Conservation (phyloP, 1,140 invertebrate species). For the Bombus sylvicola region DNA sequence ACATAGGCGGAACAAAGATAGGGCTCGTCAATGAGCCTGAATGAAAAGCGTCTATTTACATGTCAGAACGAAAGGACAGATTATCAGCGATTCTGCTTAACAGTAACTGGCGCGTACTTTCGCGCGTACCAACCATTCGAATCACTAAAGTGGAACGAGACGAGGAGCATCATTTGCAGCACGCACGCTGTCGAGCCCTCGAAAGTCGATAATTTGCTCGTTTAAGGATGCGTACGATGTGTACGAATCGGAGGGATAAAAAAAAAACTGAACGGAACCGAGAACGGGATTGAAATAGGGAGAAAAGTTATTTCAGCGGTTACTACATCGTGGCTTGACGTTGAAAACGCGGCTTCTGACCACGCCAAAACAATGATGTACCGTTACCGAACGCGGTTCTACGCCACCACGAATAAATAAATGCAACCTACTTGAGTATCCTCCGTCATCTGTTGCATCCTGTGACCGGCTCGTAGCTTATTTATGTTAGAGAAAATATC, state of each 20-base stretch:
- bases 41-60: conserved; percentile 14
- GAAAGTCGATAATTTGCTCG: conserved; percentile 31
- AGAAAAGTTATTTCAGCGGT: background rate
- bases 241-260: background rate
- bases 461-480: background rate
- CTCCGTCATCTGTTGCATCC: conserved; percentile 50
- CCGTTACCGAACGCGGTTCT: conserved; percentile 53
- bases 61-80: background rate
- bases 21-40: background rate
- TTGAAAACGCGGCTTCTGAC: conserved; percentile 37
- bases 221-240: conserved; percentile 3
- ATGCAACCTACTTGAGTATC: conserved; percentile 62
- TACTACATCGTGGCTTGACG: background rate
- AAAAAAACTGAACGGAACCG: background rate
- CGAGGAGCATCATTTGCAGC: background rate
- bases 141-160: conserved; percentile 10
- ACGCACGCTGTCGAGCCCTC: conserved; percentile 4
- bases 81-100: conserved; percentile 1
- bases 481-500: background rate
- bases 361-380: conserved; percentile 49
- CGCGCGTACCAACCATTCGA: background rate
- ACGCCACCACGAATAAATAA: conserved; percentile 62
- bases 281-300: background rate
- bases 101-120: background rate
- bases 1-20: background rate